Conservation (phyloP, 2,113 vertebrate species). For the Macrotis lagotis region DNA sequence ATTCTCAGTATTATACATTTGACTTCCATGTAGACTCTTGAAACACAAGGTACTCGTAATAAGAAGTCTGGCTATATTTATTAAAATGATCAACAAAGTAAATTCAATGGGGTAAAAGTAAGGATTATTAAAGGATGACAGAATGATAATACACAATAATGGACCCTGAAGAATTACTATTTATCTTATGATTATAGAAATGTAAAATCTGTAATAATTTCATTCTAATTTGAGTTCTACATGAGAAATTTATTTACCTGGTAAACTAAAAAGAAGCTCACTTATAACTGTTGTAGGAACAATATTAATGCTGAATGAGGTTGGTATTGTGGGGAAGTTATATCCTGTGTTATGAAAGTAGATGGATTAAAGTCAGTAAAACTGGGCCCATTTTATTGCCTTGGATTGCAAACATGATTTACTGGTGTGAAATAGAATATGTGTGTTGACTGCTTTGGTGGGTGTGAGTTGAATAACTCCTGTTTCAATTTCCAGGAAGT, state of each 20-base stretch:
- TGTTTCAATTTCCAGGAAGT: constrained; percentile 29
- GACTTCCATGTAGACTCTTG: background rate
- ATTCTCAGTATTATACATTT: background rate
- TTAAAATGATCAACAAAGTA: background rate
- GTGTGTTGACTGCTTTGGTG: background rate
- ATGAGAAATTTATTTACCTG: background rate
- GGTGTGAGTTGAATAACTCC: background rate
- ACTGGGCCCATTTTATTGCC: background rate
- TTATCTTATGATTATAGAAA: background rate
- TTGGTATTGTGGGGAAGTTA: background rate
- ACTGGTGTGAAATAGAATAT: background rate
- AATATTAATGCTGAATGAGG: background rate
- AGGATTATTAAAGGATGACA: background rate
- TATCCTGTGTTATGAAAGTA: background rate
- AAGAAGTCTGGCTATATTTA: background rate
- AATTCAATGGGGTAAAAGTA: background rate
- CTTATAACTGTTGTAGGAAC: no score
- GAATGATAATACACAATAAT: background rate
- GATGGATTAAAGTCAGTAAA: background rate
- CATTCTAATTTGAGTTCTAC: background rate
- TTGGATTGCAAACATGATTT: background rate
- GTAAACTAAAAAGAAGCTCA: background rate
- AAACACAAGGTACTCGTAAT: background rate
- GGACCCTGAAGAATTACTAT: background rate
- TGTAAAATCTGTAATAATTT: background rate